These are phyloP conservation scores for Apus apus DNA, from an alignment of 2,113 vertebrate species.

Conservation along the genomic window DNA sequence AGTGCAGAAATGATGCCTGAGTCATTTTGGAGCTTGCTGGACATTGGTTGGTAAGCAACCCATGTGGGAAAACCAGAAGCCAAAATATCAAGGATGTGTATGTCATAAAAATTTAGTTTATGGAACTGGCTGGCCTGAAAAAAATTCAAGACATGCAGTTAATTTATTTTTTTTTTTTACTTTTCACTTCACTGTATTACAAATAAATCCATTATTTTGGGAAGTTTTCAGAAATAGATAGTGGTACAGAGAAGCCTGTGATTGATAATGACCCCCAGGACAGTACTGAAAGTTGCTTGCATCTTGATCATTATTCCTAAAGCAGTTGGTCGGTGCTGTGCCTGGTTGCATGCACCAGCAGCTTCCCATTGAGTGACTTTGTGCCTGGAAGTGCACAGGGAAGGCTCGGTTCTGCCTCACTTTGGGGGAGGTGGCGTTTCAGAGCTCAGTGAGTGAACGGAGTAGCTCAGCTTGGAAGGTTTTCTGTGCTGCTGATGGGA, in stretches of 20 bases:
- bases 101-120: neutral
- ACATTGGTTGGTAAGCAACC: slow-evolving; percentile 53
- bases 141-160: neutral
- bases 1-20: slow-evolving; percentile 63
- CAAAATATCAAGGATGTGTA: slow-evolving; percentile 26
- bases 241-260: neutral
- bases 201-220: slow-evolving; percentile 6
- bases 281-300: neutral
- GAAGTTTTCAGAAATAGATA: slow-evolving; percentile 26
- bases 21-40: slow-evolving; percentile 30
- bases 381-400: neutral
- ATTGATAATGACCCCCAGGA: neutral
- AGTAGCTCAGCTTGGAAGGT: neutral
- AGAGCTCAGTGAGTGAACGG: neutral
- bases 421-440: neutral
- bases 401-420: neutral
- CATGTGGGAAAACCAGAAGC: slow-evolving; percentile 51
- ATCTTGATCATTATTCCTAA: neutral
- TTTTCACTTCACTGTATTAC: neutral
- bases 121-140: neutral
- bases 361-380: neutral
- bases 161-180: neutral
- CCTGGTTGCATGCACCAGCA: neutral
- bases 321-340: neutral
- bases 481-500: neutral